Evolutionary conservation across 2,797 vertebrate genomes (phyloP), one percentile per base, ranked within the genome.

Genomic region (Rousettus madagascariensis): DNA sequence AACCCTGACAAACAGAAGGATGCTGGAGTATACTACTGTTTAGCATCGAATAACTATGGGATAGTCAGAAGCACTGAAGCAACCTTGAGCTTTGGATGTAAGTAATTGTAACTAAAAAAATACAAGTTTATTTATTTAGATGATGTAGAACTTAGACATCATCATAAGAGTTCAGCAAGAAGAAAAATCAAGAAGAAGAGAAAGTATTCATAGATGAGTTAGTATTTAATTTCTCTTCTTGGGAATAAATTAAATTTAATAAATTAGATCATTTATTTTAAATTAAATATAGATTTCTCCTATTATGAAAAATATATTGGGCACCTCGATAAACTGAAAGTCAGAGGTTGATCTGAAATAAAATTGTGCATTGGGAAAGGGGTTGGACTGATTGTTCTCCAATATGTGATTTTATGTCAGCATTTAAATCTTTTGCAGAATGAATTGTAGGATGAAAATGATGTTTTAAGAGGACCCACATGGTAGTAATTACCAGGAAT

Each of bases 21-120:
- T 78, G 98, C 98, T 91, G 99, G 99, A 80, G 98, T 97, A 71
- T 99, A 99, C 87, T 97, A 98, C 95, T 99, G 99, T 91, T 86
- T 99, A 96, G 99, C 99, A 26, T 98, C 98, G 0, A 99, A 99
- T 97, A 94, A 77, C 91, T 99, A 99, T 13, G 99, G 99, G 95
- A 99, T 98, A 8, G 93, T 99, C 95, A 96, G 99, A 98, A 99
- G 99, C 98, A 98, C 91, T 20, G 99, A 99, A 97, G 99, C 99
- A 24, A 98, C 98, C 6, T 98, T 99, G 96, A 99, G 98, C 96
- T 99, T 99, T 93, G 99, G 99, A 98, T 99, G 99, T 99, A 98
- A 99, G 99, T 98, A 1, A 0, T 22, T 33, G 4, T 96, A 97
- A 90, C 22, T 92, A 71, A 96, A 88, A 38, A 92, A 28, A 15